Percentiles rank a stretch among this genome's conserved stretches.
Evolutionary conservation across 2,888 invertebrate species (phyloP).

Genomic region (Osmoderma eremita): DNA sequence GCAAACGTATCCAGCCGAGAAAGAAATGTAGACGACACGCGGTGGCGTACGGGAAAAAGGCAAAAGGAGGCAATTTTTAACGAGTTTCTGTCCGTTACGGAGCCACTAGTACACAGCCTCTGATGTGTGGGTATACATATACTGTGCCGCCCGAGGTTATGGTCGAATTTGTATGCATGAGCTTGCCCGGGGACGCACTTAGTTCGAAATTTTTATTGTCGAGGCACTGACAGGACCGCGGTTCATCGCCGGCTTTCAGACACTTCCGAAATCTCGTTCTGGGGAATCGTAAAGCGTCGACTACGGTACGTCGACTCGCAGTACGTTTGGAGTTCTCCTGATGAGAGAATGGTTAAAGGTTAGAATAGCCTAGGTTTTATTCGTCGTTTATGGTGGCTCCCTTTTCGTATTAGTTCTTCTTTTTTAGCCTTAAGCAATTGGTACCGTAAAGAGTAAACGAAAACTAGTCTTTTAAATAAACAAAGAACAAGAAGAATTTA

Average conservation of each 20-base stretch:
- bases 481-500: too few relatives aligned
- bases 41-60: constrained; percentile 49
- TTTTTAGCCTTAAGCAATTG: constrained; percentile 1
- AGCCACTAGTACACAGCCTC: background rate
- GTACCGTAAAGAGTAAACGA: background rate
- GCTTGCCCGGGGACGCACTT: constrained; percentile 56
- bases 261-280: constrained; percentile 44
- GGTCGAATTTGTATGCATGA: constrained; percentile 60
- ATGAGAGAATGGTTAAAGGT: constrained; percentile 6
- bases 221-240: constrained; percentile 45
- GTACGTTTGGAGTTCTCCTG: constrained; percentile 4
- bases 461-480: too few relatives aligned
- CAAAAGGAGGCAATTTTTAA: constrained; percentile 41
- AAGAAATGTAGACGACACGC: constrained; percentile 29
- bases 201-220: constrained; percentile 55
- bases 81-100: constrained; percentile 41
- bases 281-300: constrained; percentile 39
- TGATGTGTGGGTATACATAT: constrained; percentile 33
- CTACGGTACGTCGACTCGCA: constrained; percentile 8
- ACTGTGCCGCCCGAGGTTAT: constrained; percentile 51
- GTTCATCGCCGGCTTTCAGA: constrained; percentile 45
- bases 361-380: background rate
- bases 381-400: constrained; percentile 21
- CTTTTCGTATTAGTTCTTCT: constrained; percentile 15
- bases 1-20: constrained; percentile 23